Evolutionary conservation across 2,888 invertebrate genomes (phyloP), one percentile per base, ranked within the genome.

Genomic region (Suillia variegata): DNA sequence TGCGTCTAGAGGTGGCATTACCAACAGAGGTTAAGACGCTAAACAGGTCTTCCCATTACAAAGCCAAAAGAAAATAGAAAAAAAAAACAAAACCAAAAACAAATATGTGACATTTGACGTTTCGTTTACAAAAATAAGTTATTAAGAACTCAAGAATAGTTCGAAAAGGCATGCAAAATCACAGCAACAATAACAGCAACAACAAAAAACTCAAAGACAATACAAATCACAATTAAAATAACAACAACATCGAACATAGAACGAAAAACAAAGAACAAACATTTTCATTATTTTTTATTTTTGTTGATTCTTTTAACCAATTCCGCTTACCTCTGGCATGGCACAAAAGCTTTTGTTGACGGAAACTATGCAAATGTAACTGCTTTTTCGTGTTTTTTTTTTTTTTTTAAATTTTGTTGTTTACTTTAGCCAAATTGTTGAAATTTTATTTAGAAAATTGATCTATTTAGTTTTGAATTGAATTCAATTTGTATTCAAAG

Each of bases 261-360:
- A 22, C 50, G 22, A 47, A 68, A 52, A 26, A 65, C 62, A 65
- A 55, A 38, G 22, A 47, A 48, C 21, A 34, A 33, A 52, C 17
- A 51, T 2, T 10, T n/a, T n/a, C n/a, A n/a, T n/a, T n/a, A n/a
- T n/a, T n/a, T n/a, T n/a, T n/a, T n/a, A 8, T 47, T 31, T 55
- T 48, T 24, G 12, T 12, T n/a, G n/a, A 33, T 51, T 55, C 45
- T 45, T 53, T 59, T 58, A 50, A 59, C 52, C n/a, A 42, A 51
- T 54, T 18, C 67, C 67, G 75, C 76, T 76, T 76, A 76, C 76
- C 76, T 75, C 76, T 70, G 69, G 73, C 75, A 71, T 76, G 73
- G 70, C 77, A 78, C 66, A 78, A 75, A 71, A 78, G 71, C 72
- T 77, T 76, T 73, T 77, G 75, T 70, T 78, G 77, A 71, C 77